phyloP scores from a whole-genome alignment of 1,140 invertebrate species.

The Armadillidium nasatum region DNA sequence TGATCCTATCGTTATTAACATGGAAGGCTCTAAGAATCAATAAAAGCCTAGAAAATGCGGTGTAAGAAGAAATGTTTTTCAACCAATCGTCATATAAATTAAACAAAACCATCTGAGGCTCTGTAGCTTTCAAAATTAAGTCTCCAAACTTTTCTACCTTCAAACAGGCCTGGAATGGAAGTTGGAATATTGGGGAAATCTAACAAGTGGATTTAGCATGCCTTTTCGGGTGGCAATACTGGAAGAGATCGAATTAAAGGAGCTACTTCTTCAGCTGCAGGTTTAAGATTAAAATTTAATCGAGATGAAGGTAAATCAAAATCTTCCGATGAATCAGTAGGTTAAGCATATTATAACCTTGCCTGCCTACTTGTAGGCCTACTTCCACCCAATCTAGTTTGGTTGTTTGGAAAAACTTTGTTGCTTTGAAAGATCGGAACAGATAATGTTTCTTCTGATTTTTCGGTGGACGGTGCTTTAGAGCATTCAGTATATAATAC shows the following conservation, averaged over 20 bases:
- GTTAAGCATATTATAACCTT: too few relatives aligned
- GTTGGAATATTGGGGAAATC: constrained; percentile 99
- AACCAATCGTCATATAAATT: constrained; percentile 99
- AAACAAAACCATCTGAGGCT: constrained; percentile 99
- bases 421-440: too few relatives aligned
- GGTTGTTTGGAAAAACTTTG: too few relatives aligned
- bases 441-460: constrained; percentile 99
- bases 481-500: constrained; percentile 94
- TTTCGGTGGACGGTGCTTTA: constrained; percentile 95
- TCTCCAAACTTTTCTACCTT: constrained; percentile 99
- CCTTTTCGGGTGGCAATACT: constrained; percentile 99
- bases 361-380: too few relatives aligned
- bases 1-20: constrained; percentile 98
- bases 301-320: constrained; percentile 97
- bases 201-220: constrained; percentile 96
- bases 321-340: constrained; percentile 99
- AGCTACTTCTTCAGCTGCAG: constrained; percentile 99
- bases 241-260: constrained; percentile 96
- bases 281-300: constrained; percentile 99
- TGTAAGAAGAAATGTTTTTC: constrained; percentile 92
- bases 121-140: constrained; percentile 96
- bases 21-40: constrained; percentile 93
- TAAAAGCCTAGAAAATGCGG: constrained; percentile 95
- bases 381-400: too few relatives aligned
- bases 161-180: constrained; percentile 98